Base-by-base conservation (phyloP, 2,113 vertebrate genomes). In the Pelobates fuscus region DNA sequence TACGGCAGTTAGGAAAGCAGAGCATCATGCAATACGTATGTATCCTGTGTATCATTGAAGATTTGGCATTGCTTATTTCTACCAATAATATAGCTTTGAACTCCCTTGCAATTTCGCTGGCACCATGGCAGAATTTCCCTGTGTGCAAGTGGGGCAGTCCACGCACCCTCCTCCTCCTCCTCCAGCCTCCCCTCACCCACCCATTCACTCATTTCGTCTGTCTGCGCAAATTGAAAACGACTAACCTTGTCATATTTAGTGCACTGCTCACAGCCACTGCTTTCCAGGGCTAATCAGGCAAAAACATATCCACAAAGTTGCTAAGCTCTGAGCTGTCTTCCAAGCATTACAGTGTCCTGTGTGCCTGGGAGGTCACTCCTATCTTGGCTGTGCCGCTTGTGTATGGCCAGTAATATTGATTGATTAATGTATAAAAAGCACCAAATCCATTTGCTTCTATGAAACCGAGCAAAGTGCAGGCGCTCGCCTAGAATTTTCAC, bases 391-490 rank as follows among this genome's bases (percentile, higher is more conserved):
- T 82, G 79, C 93, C 78, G 91, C 93, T 96, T 95, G 95, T 96
- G 95, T 95, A 95, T 94, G 96, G 95, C 95, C 95, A 93, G 92
- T 92, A 95, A 95, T 99, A 98, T 99, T 98, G 97, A 99, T 99
- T 98, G 96, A 98, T 98, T 98, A 97, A 98, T 99, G 97, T 96
- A 98, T 96, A 94, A 98, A 96, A 97, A 98, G 96, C 96, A 95
- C 93, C 91, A 93, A 95, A 96, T 94, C 96, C 96, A 98, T 99
- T 98, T 98, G 95, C 93, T 92, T 93, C 92, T 93, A 93, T 95
- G 94, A 94, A 93, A 94, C 91, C 87, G 94, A 95, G 93, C 94
- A 92, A 91, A 94, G 92, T 92, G 91, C 90, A 93, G 93, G 91
- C 89, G 71, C 83, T 86, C 85, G 85, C 89, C 91, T 87, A 94